Percentiles rank a stretch among this genome's conserved stretches.
Conservation (phyloP, 2,888 invertebrate genomes). For the Pachymerium ferrugineum region DNA sequence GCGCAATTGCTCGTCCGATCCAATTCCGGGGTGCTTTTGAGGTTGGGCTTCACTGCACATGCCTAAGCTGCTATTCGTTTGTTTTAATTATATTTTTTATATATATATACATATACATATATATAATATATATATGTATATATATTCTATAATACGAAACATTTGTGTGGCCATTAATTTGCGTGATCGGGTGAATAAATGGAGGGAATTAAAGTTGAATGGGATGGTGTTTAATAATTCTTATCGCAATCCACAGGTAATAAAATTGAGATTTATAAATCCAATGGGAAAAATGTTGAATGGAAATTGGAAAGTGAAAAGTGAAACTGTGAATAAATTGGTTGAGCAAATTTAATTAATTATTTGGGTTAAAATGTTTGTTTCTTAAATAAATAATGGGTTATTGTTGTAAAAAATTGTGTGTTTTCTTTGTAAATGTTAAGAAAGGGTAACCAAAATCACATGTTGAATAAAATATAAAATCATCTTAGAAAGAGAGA, state of each 20-base stretch:
- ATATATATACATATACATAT: neutral
- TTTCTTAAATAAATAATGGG: too few relatives aligned
- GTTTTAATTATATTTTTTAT: neutral
- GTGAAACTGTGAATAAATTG: too few relatives aligned
- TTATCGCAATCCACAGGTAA: conserved; percentile 10
- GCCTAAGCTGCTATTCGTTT: neutral
- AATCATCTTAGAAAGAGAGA: too few relatives aligned
- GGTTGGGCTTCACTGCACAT: conserved; percentile 10
- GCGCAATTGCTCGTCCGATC: conserved; percentile 16
- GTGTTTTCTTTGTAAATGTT: too few relatives aligned
- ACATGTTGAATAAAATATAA: too few relatives aligned
- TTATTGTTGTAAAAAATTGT: too few relatives aligned
- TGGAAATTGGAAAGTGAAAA: too few relatives aligned
- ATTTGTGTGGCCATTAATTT: neutral
- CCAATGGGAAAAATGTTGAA: neutral
- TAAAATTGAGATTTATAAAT: conserved; percentile 16
- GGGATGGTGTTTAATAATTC: neutral
- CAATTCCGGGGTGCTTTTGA: conserved; percentile 9
- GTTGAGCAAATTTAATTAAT: neutral
- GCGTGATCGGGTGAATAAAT: conserved; percentile 12
- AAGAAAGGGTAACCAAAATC: too few relatives aligned
- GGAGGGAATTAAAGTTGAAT: neutral
- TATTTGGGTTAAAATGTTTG: too few relatives aligned
- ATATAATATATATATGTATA: neutral
- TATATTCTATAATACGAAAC: conserved; percentile 7